Evolutionary conservation across 2,888 invertebrate species (phyloP).

Genomic region (Pheosia gnoma): DNA sequence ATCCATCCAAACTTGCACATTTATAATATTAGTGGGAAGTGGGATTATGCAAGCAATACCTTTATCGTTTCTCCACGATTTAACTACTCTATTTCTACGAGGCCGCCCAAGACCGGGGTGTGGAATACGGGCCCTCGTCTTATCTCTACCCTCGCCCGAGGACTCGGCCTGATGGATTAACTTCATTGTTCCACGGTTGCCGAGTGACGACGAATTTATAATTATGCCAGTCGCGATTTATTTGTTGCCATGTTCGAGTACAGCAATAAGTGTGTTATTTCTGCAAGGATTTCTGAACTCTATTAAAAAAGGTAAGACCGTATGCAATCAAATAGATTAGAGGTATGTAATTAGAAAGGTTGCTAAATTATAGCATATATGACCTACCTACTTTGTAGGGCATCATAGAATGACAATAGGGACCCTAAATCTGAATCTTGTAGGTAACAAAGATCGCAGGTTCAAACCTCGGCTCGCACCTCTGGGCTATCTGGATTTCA

Average conservation of each 20-base stretch:
- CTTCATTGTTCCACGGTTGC: conserved; percentile 81
- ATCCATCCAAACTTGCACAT: no score
- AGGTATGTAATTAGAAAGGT: no score
- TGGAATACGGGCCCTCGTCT: conserved; percentile 77
- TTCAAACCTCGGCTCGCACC: no score
- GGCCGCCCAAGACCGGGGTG: conserved; percentile 71
- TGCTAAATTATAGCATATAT: no score
- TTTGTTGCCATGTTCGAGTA: background rate
- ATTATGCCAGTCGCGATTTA: conserved; percentile 66
- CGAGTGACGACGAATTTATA: conserved; percentile 81
- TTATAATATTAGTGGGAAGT: no score
- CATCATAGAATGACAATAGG: no score
- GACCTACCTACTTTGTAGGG: no score
- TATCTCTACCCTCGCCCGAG: conserved; percentile 80
- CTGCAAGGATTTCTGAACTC: background rate
- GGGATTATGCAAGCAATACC: background rate
- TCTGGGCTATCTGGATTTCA: no score
- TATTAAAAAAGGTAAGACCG: no score
- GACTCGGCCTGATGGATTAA: conserved; percentile 81
- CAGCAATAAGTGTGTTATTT: background rate
- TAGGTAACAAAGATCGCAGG: no score
- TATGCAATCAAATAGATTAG: no score
- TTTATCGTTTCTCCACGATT: conserved; percentile 19
- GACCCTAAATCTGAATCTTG: no score
- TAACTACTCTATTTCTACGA: conserved; percentile 52